Conservation (phyloP, 2,888 invertebrate genomes). For the Clusia tigrina region DNA sequence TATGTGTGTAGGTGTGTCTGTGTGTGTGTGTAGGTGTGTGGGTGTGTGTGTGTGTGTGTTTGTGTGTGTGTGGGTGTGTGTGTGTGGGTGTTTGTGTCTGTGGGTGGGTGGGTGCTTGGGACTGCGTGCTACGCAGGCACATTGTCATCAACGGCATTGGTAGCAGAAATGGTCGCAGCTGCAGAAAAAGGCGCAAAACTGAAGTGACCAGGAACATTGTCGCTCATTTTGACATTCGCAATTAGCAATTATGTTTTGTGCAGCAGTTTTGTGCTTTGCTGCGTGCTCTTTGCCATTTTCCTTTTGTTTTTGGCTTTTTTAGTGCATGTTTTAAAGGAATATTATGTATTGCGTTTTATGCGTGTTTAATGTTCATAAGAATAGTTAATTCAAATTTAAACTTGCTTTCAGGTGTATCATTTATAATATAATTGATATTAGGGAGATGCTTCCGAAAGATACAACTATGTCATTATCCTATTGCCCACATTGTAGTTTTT, state of each 20-base stretch:
- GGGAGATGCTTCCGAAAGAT: no score
- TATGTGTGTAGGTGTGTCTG: no score
- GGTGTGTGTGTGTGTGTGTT: no score
- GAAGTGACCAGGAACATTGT: conserved; percentile 9
- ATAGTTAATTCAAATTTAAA: neutral
- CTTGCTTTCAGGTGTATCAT: no score
- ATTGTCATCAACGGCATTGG: neutral
- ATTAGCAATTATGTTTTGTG: conserved; percentile 13
- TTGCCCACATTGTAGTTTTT: no score
- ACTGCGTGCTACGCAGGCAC: neutral
- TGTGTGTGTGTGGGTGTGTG: no score
- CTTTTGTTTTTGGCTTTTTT: neutral
- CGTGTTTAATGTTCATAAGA: neutral
- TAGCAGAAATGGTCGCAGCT: neutral
- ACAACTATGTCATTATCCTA: no score
- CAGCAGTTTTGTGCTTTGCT: conserved; percentile 1
- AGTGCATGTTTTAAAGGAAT: neutral
- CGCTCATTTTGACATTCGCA: conserved; percentile 19
- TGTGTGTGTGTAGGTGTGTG: no score
- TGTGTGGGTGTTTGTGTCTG: neutral
- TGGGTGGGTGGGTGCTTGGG: neutral
- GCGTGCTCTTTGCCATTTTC: neutral
- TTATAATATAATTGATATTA: no score
- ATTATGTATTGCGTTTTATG: neutral
- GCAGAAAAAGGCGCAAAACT: neutral